phyloP scores from a whole-genome alignment of 2,797 vertebrate species.

The Parambassis ranga region DNA sequence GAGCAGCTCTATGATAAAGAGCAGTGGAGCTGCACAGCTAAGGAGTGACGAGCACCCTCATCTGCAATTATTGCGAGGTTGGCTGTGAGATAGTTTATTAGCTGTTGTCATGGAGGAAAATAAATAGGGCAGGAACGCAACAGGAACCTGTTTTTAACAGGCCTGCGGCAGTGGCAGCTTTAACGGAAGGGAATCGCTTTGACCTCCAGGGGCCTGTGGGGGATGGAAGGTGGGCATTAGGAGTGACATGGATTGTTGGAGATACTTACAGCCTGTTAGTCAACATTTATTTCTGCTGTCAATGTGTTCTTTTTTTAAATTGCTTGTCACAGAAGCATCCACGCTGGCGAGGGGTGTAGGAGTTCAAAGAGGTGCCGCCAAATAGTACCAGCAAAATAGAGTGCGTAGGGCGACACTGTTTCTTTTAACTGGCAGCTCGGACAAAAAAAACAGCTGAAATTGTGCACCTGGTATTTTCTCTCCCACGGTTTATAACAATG shows the following conservation, averaged over 20 bases:
- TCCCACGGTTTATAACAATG: slow-evolving; percentile 54
- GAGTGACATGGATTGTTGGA: slow-evolving; percentile 60
- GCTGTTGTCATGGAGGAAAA: slow-evolving; percentile 66
- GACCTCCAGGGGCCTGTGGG: slow-evolving; percentile 43
- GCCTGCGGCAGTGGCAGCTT: slow-evolving; percentile 13
- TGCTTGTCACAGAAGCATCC: slow-evolving; percentile 33
- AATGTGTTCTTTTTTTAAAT: slow-evolving; percentile 22
- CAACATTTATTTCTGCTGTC: slow-evolving; percentile 47
- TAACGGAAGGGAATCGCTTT: slow-evolving; percentile 46
- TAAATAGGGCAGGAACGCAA: slow-evolving; percentile 67
- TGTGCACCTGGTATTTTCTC: slow-evolving; percentile 60
- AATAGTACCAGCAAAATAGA: slow-evolving; percentile 15
- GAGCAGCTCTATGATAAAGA: not conserved
- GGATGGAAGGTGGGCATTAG: slow-evolving; percentile 33
- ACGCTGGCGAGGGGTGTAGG: not conserved
- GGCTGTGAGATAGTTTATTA: slow-evolving; percentile 50
- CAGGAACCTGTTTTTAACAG: slow-evolving; percentile 22
- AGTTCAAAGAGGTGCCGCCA: slow-evolving; percentile 28
- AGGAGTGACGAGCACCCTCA: not conserved
- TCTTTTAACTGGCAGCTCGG: slow-evolving; percentile 43
- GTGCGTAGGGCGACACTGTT: not conserved
- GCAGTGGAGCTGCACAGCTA: slow-evolving; percentile 30
- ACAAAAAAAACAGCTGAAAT: slow-evolving; percentile 56
- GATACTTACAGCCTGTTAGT: slow-evolving; percentile 57
- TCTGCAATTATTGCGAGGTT: no score